Conservation (phyloP, 2,888 invertebrate genomes). For the Colostygia pectinataria region DNA sequence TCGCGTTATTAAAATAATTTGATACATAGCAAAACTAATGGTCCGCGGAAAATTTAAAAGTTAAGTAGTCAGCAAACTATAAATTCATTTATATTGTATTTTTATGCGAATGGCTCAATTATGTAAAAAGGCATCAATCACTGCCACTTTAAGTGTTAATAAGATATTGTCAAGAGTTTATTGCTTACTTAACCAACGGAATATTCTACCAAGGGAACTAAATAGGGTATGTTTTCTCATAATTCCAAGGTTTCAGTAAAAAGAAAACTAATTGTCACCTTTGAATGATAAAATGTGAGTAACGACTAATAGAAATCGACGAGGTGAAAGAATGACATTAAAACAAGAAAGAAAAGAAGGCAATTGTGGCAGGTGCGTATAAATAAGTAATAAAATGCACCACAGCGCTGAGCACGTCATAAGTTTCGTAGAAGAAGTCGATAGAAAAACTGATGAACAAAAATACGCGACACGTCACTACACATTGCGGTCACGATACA, state of each 20-base stretch:
- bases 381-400: constrained; percentile 41
- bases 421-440: constrained; percentile 16
- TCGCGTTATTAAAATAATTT: constrained; percentile 18
- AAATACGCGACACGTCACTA: constrained; percentile 38
- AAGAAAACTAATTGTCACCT: constrained; percentile 21
- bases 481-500: constrained; percentile 30
- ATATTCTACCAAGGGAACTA: constrained; percentile 16
- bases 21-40: constrained; percentile 26
- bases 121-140: constrained; percentile 41
- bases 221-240: constrained; percentile 23
- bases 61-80: constrained; percentile 17
- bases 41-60: constrained; percentile 24
- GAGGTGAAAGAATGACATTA: constrained; percentile 44
- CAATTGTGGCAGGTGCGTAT: constrained; percentile 43
- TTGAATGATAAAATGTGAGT: constrained; percentile 35
- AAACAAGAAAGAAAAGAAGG: constrained; percentile 36
- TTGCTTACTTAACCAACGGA: constrained; percentile 20
- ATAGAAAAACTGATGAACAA: constrained; percentile 23
- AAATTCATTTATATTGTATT: constrained; percentile 28
- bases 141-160: constrained; percentile 40
- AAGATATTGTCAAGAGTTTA: constrained; percentile 34
- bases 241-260: constrained; percentile 17
- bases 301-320: constrained; percentile 38
- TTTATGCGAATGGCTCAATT: constrained; percentile 33
- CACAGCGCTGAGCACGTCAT: constrained; percentile 28